Evolutionary conservation across 2,888 invertebrate genomes (phyloP), one percentile per base, ranked within the genome.

Genomic region (Hipparchia semele): DNA sequence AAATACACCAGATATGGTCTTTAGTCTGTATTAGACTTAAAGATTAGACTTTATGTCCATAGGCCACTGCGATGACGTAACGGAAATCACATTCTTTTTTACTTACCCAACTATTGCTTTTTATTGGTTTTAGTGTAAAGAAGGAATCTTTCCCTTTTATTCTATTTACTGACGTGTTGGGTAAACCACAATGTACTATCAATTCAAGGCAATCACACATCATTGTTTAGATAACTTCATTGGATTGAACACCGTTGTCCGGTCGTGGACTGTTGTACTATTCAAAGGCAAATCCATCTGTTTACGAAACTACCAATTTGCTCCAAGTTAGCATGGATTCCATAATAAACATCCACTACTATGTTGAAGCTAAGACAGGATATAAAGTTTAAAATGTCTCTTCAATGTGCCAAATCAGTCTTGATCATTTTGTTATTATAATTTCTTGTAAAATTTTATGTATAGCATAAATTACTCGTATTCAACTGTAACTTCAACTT

Each of bases 261-360:
- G 64, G 23, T 33, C 33, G 23, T 53, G 53, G 51, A 33, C 33
- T 51, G 7, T 5, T 33, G 51, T 23, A 33, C 53, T 53, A 53
- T 65, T 65, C 53, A 65, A 10, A 64, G 51, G 23, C 10, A 64
- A 65, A 65, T 65, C 53, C 51, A 12, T 53, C 23, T 64, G 51
- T 53, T 65, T 12, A 12, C 53, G 33, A 65, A 33, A 65, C 65
- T 65, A 65, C n/a, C 23, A 51, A 51, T 51, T 64, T 51, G 64
- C 23, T 9, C 51, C 10, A 62, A 46, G 46, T 62, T 62, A 46
- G 13, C 7, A 64, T 10, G 10, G 49, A 39, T 39, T 60, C 10
- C 10, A 6, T 23, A 58, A 2, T 23, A 58, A 58, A 8, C 58
- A 58, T 56, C 56, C 56, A 56, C 56, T 12, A 12, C 12, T 45